These are phyloP conservation scores for Gymnoscopelus microlampas DNA, from an alignment of 2,797 vertebrate genomes.

Conservation along the genomic window DNA sequence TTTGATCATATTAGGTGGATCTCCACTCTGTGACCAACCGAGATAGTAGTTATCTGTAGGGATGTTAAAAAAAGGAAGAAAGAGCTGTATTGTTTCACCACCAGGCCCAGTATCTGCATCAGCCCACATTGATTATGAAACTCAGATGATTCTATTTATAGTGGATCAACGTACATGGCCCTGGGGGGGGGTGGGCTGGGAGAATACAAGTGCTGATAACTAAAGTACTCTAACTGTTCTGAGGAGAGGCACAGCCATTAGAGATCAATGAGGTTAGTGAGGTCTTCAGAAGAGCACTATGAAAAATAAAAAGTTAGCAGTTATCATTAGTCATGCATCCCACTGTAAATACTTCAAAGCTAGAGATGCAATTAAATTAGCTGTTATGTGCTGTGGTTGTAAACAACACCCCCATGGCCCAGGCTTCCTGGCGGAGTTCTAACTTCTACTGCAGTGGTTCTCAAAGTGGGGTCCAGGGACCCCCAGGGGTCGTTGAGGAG, in stretches of 20 bases:
- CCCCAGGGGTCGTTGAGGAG: too few relatives aligned
- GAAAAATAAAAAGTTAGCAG: too few relatives aligned
- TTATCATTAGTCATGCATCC: neutral
- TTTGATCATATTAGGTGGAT: too few relatives aligned
- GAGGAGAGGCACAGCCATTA: conserved; percentile 8
- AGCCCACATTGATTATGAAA: conserved; percentile 65
- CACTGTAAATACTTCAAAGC: conserved; percentile 3
- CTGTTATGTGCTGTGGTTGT: too few relatives aligned
- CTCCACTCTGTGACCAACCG: too few relatives aligned
- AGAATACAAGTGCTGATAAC: conserved; percentile 44
- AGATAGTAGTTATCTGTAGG: too few relatives aligned
- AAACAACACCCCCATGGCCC: too few relatives aligned
- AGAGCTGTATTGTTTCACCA: conserved; percentile 19
- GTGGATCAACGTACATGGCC: conserved; percentile 21
- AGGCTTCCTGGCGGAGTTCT: too few relatives aligned
- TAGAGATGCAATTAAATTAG: neutral
- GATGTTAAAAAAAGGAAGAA: conserved; percentile 20
- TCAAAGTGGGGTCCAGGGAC: too few relatives aligned
- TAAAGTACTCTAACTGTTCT: conserved; percentile 13
- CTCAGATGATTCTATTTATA: conserved; percentile 63
- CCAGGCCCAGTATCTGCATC: conserved; percentile 49
- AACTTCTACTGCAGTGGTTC: too few relatives aligned
- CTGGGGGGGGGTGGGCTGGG: conserved; percentile 26
- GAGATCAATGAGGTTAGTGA: neutral
- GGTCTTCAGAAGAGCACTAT: too few relatives aligned